Evolutionary conservation across 2,797 vertebrate genomes (phyloP).

Genomic region (Acridotheres tristis): DNA sequence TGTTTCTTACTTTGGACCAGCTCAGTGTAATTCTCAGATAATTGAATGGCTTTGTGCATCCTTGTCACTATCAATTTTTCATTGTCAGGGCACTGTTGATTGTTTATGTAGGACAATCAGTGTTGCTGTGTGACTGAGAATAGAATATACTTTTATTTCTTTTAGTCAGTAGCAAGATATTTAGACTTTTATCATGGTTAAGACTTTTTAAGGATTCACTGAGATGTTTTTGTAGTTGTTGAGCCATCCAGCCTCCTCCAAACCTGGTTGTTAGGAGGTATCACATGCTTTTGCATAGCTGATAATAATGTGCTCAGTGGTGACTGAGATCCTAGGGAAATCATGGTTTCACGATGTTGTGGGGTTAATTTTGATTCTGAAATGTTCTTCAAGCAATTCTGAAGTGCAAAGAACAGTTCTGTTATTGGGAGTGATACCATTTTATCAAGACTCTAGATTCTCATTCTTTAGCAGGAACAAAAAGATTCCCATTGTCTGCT

Average conservation of each 20-base stretch:
- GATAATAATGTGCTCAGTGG: background rate
- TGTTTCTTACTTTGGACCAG: background rate
- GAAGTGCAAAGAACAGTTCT: background rate
- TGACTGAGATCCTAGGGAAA: background rate
- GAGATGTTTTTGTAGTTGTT: background rate
- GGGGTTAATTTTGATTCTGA: background rate
- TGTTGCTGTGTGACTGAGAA: background rate
- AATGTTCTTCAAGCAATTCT: background rate
- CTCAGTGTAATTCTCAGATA: background rate
- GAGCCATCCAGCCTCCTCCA: background rate
- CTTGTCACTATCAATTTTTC: background rate
- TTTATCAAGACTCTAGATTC: background rate
- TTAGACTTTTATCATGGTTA: background rate
- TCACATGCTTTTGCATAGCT: background rate
- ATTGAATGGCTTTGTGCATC: background rate
- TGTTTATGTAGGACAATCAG: background rate
- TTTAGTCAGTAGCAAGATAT: background rate
- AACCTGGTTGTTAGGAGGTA: background rate
- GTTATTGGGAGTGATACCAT: background rate
- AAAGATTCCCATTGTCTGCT: background rate
- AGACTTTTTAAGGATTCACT: background rate
- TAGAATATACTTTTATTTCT: background rate
- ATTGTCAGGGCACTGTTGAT: background rate
- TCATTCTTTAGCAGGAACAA: background rate
- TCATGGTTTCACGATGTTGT: rapidly evolving